Percentiles rank a stretch among this genome's conserved stretches.
Evolutionary conservation across 1,140 invertebrate species (phyloP).

Genomic region (Drosophila sp.): DNA sequence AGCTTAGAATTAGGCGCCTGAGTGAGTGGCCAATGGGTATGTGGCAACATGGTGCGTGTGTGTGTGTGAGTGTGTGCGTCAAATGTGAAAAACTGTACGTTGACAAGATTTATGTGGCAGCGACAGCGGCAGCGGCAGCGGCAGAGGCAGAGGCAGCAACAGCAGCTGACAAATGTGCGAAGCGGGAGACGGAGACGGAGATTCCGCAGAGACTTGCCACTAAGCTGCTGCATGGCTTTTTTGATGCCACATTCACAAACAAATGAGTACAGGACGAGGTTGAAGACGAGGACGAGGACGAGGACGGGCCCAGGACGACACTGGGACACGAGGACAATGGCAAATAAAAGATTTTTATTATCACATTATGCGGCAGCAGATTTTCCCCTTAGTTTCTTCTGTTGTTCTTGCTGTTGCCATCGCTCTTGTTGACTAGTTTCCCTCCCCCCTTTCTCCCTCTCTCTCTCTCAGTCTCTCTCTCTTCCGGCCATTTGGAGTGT

Average conservation of each 20-base stretch:
- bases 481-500: neutral
- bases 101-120: constrained; percentile 76
- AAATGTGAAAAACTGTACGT: constrained; percentile 77
- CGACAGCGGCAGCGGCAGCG: constrained; percentile 2
- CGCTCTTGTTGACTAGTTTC: constrained; percentile 56
- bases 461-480: too few species aligned
- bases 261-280: constrained; percentile 5
- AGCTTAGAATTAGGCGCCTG: constrained; percentile 50
- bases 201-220: constrained; percentile 17
- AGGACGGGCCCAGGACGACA: constrained; percentile 31
- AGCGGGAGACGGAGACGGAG: neutral
- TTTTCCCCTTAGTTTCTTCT: constrained; percentile 39
- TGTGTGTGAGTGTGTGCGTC: constrained; percentile 16
- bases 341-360: constrained; percentile 82
- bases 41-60: constrained; percentile 1
- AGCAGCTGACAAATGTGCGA: constrained; percentile 22
- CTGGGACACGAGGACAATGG: constrained; percentile 53
- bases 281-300: neutral
- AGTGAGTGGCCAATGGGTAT: constrained; percentile 53
- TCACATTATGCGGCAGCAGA: constrained; percentile 81
- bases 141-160: neutral
- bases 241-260: constrained; percentile 32
- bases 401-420: neutral
- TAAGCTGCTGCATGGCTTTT: constrained; percentile 48
- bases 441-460: too few species aligned